phyloP scores from a whole-genome alignment of 2,113 vertebrate genomes.

The Origma solitaria region DNA sequence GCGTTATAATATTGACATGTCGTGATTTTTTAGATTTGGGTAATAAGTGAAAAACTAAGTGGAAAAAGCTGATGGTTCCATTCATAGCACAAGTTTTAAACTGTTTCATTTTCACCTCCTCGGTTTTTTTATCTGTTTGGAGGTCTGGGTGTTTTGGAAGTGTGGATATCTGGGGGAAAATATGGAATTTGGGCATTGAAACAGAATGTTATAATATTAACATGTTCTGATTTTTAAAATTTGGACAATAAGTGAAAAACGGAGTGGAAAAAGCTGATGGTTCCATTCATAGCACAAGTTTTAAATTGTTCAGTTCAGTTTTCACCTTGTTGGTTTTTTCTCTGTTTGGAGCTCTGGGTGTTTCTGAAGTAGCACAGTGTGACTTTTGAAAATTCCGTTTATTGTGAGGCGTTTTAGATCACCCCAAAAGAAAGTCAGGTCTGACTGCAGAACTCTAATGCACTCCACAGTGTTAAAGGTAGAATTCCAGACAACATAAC shows the following conservation, averaged over 20 bases:
- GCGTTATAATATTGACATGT: rapidly evolving
- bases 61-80: neutral
- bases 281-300: neutral
- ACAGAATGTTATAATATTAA: rapidly evolving
- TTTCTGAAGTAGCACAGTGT: neutral
- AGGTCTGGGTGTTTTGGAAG: neutral
- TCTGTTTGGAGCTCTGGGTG: neutral
- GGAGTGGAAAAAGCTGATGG: neutral
- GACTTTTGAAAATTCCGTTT: neutral
- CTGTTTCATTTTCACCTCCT: neutral
- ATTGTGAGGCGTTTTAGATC: neutral
- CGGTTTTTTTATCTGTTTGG: neutral
- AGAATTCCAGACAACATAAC: rapidly evolving
- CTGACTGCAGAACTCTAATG: neutral
- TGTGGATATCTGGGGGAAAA: neutral
- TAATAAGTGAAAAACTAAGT: neutral
- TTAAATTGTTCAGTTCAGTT: neutral
- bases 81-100: neutral
- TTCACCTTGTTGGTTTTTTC: neutral
- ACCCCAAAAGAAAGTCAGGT: neutral
- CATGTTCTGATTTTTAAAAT: neutral
- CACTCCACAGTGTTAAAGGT: rapidly evolving
- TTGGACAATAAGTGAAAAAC: neutral
- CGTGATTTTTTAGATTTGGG: neutral
- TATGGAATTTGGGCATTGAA: rapidly evolving